Conservation (phyloP, 2,797 vertebrate species). For the Bradypus variegatus region DNA sequence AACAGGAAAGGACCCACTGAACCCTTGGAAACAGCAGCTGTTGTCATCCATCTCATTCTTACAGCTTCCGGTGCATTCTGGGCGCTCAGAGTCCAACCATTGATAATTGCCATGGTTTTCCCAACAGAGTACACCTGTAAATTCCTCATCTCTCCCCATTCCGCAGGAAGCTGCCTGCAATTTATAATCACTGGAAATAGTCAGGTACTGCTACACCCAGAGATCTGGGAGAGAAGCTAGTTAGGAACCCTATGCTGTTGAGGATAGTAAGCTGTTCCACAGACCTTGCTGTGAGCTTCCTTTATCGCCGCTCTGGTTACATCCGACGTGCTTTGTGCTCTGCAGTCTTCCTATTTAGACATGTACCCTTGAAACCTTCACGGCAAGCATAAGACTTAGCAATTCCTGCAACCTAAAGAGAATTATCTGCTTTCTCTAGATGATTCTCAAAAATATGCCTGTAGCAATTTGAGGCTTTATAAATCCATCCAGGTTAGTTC, state of each 20-base stretch:
- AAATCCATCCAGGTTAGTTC: slow-evolving; percentile 72
- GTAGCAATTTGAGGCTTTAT: slow-evolving; percentile 67
- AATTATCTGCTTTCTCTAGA: slow-evolving; percentile 70
- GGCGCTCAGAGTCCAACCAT: neutral
- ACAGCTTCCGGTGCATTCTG: neutral
- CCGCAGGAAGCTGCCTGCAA: neutral
- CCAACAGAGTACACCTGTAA: neutral
- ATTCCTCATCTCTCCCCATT: neutral
- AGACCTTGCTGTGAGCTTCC: slow-evolving; percentile 16
- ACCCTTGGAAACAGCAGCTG: neutral
- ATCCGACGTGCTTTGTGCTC: slow-evolving; percentile 53
- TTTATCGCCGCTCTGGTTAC: slow-evolving; percentile 22
- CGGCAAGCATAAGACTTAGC: slow-evolving; percentile 66
- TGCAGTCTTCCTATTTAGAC: slow-evolving; percentile 68
- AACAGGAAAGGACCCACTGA: neutral
- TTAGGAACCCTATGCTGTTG: neutral
- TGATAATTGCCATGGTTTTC: neutral
- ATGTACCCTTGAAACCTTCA: slow-evolving; percentile 65
- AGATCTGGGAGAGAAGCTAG: neutral
- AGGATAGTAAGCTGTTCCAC: neutral
- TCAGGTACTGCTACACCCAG: neutral
- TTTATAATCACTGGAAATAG: neutral
- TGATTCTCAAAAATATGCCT: slow-evolving; percentile 70
- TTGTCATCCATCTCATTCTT: neutral
- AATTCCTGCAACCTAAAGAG: slow-evolving; percentile 65